Base-by-base conservation (phyloP, 2,888 invertebrate species). In the Tyria jacobaeae region DNA sequence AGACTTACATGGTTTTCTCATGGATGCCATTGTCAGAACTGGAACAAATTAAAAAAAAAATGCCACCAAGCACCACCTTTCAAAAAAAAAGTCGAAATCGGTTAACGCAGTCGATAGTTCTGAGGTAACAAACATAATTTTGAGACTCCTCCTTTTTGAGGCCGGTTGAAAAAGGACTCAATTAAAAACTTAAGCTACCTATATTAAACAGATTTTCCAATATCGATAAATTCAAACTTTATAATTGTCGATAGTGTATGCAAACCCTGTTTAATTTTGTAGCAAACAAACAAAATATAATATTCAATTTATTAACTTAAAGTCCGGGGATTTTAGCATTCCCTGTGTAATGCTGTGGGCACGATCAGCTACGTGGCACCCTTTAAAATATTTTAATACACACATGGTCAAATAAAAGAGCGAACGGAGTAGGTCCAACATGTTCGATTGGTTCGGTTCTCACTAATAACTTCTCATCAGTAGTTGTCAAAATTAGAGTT, bases 331-430 rank as follows among this genome's bases (percentile, higher is more conserved):
- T 76, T 79, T 83, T 80, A 76, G 68, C 62, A 66, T n/a, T 76
- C 86, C 84, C 81, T 73, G 72, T 71, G 61, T 76, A 79, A 83
- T 78, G 80, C 75, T 80, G 71, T 77, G 77, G 79, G 81, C 76
- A 78, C 71, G 77, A 82, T 79, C 79, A 65, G 84, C 73, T 83
- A 82, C 83, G 84, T 80, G 85, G 81, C 83, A 78, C 84, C 87
- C 87, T 80, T 78, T 75, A 65, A 73, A 81, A 65, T 60, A 71
- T 60, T 65, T 67, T 60, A 73, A 27, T 71, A 89, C 87, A 86
- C 73, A 89, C 82, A 15, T 50, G 35, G 52, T 14, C 10, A 31
- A 48, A 31, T 6, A 21, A 37, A 35, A 17, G 4, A 44, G 3
- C 41, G 17, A 41, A 41, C 17, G 10, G 12, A 44, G 41, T 44